Conservation (phyloP, 2,113 vertebrate species). For the Trochalopteron elliotii region DNA sequence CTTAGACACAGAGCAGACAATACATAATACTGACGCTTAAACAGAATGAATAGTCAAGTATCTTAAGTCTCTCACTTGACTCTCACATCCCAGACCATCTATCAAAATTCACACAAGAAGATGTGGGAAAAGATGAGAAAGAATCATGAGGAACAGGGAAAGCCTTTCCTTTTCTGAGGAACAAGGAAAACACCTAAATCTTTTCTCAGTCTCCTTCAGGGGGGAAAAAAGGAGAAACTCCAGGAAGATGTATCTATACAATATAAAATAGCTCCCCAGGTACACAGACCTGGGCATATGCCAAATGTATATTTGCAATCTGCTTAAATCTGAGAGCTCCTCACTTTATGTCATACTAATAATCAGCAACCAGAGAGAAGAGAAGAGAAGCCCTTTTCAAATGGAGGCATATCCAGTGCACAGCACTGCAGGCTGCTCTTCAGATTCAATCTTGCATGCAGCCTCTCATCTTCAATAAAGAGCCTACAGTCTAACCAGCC, state of each 20-base stretch:
- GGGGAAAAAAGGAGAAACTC: not conserved
- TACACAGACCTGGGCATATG: not conserved
- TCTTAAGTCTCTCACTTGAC: not conserved
- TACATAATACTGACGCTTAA: not conserved
- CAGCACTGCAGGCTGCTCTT: not conserved
- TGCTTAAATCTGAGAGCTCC: not conserved
- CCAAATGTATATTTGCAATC: not conserved
- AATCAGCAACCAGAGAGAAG: not conserved
- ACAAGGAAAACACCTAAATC: not conserved
- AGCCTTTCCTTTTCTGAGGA: accelerated
- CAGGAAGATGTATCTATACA: not conserved
- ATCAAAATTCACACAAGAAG: not conserved
- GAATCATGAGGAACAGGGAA: not conserved
- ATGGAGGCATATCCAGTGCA: not conserved
- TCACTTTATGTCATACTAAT: not conserved
- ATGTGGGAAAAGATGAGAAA: not conserved
- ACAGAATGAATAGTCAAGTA: not conserved
- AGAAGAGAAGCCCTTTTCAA: not conserved
- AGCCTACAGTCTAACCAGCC: not conserved
- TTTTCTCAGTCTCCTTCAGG: not conserved
- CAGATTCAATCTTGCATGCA: not conserved
- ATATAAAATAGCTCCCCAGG: not conserved
- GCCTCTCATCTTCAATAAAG: not conserved
- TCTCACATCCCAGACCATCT: not conserved
- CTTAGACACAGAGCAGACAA: not conserved